These are phyloP conservation scores for Scaptomyza montana DNA, from an alignment of 1,140 invertebrate species.

Conservation along the genomic window DNA sequence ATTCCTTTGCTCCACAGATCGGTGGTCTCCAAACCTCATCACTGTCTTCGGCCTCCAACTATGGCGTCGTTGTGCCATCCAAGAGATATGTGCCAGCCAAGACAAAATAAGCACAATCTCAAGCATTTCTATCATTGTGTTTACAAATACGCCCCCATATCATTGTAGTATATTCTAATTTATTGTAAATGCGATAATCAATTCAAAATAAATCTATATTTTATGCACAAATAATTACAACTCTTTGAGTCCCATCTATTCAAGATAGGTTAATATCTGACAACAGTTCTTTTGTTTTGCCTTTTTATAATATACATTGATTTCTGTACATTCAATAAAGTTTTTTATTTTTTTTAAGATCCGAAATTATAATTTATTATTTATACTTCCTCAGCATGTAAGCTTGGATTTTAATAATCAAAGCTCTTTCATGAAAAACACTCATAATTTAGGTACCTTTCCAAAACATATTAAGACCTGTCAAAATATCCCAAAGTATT, in stretches of 20 bases:
- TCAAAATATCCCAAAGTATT: no score
- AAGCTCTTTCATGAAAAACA: no score
- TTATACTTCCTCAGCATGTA: no score
- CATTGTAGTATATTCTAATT: slow-evolving; percentile 67
- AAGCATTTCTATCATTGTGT: slow-evolving; percentile 31
- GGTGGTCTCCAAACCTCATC: slow-evolving; percentile 31
- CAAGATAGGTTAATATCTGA: no score
- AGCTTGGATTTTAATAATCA: no score
- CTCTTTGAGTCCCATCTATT: background rate
- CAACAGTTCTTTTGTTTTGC: no score
- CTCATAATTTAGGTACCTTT: no score
- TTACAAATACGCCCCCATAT: slow-evolving; percentile 6
- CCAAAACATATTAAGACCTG: no score
- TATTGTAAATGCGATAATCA: slow-evolving; percentile 52
- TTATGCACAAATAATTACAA: slow-evolving; percentile 10
- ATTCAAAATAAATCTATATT: slow-evolving; percentile 52
- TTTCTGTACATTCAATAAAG: no score
- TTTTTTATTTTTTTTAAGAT: no score
- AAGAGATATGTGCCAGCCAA: slow-evolving; percentile 69
- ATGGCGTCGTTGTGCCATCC: slow-evolving; percentile 30
- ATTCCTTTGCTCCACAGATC: slow-evolving; percentile 30
- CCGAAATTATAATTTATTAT: no score
- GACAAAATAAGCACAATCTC: slow-evolving; percentile 38
- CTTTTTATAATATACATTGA: no score
- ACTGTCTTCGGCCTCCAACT: slow-evolving; percentile 25